phyloP scores from a whole-genome alignment of 2,888 invertebrate species.

The Drosophila rubida region DNA sequence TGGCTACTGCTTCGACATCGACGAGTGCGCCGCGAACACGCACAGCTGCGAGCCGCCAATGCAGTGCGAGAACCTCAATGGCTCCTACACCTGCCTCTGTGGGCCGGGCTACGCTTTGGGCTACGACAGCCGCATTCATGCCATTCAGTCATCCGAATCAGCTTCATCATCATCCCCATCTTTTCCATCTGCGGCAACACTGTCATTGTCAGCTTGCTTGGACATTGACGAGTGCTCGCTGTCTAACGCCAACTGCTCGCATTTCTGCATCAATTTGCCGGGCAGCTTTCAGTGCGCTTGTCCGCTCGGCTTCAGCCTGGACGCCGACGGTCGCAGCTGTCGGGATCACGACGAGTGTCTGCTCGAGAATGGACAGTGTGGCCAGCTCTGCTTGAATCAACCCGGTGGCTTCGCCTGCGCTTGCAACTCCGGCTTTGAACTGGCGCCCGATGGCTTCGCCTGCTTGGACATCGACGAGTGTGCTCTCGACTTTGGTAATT shows the following conservation, averaged over 20 bases:
- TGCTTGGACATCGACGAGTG: constrained; percentile 87
- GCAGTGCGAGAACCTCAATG: constrained; percentile 84
- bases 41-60: constrained; percentile 77
- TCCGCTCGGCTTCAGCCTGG: constrained; percentile 84
- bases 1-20: constrained; percentile 83
- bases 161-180: constrained; percentile 27
- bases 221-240: constrained; percentile 86
- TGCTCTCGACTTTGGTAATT: constrained; percentile 85
- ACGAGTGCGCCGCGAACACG: constrained; percentile 85
- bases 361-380: constrained; percentile 86
- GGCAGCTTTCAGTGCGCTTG: constrained; percentile 86
- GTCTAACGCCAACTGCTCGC: constrained; percentile 87
- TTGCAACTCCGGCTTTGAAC: constrained; percentile 85
- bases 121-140: constrained; percentile 9
- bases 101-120: constrained; percentile 85
- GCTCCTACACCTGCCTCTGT: constrained; percentile 85
- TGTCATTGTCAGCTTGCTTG: constrained; percentile 75
- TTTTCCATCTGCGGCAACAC: too few species aligned
- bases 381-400: constrained; percentile 86
- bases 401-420: constrained; percentile 86
- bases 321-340: constrained; percentile 80
- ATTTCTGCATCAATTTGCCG: constrained; percentile 86
- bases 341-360: constrained; percentile 85
- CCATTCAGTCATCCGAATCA: constrained; percentile 27
- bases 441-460: constrained; percentile 78